These are phyloP conservation scores for Eristalis tenax DNA, from an alignment of 2,888 invertebrate genomes.

Conservation along the genomic window DNA sequence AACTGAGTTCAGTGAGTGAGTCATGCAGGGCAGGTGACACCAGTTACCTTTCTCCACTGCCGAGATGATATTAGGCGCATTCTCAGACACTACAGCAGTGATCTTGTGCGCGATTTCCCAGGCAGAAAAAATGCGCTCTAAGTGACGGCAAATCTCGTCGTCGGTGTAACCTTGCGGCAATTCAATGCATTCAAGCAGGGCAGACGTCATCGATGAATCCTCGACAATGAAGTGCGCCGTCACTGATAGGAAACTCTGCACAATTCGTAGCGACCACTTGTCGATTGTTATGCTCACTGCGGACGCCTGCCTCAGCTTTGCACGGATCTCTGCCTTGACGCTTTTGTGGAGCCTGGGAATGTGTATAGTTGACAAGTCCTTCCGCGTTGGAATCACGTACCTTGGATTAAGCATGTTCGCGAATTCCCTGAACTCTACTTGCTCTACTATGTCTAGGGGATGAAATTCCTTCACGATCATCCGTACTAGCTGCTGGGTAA, in stretches of 20 bases:
- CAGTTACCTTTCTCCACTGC: conserved; percentile 1
- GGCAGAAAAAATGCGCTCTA: neutral
- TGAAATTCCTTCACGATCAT: neutral
- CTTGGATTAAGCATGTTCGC: neutral
- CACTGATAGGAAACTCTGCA: neutral
- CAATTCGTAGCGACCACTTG: neutral
- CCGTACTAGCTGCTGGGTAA: neutral
- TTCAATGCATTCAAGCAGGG: neutral
- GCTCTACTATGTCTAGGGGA: neutral
- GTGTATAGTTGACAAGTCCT: neutral
- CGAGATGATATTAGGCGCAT: neutral
- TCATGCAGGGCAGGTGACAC: neutral
- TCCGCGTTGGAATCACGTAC: neutral
- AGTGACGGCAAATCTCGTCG: neutral
- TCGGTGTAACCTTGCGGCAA: neutral
- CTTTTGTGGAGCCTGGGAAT: neutral
- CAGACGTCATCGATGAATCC: neutral
- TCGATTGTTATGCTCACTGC: neutral
- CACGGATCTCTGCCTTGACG: neutral
- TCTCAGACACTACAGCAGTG: conserved; percentile 3
- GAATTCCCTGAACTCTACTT: neutral
- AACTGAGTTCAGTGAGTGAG: neutral
- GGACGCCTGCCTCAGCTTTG: neutral
- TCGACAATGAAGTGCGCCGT: neutral
- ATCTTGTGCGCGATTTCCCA: neutral